These are phyloP conservation scores for Callipepla squamata DNA, from an alignment of 2,113 vertebrate species.

Conservation along the genomic window DNA sequence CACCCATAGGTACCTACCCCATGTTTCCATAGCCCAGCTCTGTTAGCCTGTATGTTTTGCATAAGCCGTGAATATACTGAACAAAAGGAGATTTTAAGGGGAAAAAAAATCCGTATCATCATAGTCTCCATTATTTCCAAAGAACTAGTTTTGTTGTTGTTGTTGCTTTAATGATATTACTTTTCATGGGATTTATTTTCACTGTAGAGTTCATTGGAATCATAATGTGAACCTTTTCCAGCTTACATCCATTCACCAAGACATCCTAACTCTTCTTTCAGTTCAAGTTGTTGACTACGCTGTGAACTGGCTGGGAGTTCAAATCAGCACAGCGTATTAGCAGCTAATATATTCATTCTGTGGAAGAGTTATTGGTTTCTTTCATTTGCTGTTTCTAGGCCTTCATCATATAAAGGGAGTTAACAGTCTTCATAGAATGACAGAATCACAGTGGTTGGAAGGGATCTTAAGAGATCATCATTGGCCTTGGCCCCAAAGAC, in stretches of 20 bases:
- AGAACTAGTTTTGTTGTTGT: too few relatives aligned
- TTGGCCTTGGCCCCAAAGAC: too few relatives aligned
- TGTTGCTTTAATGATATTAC: not conserved
- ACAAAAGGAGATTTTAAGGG: not conserved
- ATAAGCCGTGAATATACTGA: not conserved
- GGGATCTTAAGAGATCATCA: too few relatives aligned
- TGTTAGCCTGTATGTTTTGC: not conserved
- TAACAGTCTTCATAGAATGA: too few relatives aligned
- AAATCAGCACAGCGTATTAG: not conserved
- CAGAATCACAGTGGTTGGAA: too few relatives aligned
- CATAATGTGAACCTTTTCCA: not conserved
- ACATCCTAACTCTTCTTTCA: not conserved
- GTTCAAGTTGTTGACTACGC: not conserved
- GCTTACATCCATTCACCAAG: not conserved
- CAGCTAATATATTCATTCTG: not conserved
- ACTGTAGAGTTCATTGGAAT: not conserved
- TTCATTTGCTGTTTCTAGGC: not conserved
- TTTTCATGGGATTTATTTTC: not conserved
- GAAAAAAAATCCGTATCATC: not conserved
- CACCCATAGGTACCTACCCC: too few relatives aligned
- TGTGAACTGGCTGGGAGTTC: not conserved
- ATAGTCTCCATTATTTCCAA: not conserved
- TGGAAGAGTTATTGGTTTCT: not conserved
- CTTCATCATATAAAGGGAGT: not conserved
- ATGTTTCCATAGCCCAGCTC: not conserved